These are phyloP conservation scores for Amblyornis subalaris DNA, from an alignment of 2,113 vertebrate species.

Conservation along the genomic window DNA sequence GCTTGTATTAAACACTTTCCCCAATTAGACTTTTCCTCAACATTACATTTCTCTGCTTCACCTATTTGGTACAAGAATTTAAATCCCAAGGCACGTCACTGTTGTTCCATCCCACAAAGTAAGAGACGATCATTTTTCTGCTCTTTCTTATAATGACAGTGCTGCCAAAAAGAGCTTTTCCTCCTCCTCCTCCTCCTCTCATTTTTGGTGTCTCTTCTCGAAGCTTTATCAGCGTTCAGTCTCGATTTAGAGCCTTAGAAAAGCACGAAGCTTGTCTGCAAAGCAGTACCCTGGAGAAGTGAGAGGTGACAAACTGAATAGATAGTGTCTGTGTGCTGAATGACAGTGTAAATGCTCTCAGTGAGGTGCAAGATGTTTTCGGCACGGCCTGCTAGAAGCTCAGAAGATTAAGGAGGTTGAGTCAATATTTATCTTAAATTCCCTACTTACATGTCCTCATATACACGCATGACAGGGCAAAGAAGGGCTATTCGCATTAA, in stretches of 20 bases:
- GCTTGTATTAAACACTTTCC: neutral
- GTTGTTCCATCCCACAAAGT: neutral
- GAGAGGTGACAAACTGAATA: neutral
- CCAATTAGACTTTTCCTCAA: neutral
- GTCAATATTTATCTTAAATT: neutral
- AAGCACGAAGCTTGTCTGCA: neutral
- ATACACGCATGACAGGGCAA: fast-evolving
- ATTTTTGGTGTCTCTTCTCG: neutral
- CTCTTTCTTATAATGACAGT: neutral
- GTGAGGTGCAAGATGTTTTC: neutral
- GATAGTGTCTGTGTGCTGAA: neutral
- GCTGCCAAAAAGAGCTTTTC: neutral
- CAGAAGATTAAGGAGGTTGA: neutral
- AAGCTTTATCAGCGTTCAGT: neutral
- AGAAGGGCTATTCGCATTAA: neutral
- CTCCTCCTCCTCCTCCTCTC: neutral
- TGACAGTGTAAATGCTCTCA: neutral
- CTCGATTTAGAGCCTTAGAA: neutral
- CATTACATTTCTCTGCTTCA: neutral
- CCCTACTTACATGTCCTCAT: neutral
- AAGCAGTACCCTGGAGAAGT: neutral
- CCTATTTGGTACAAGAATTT: neutral
- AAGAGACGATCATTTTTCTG: neutral
- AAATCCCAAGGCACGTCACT: neutral
- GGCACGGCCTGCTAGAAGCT: fast-evolving